Percentiles rank a stretch among this genome's conserved stretches.
Conservation (phyloP, 2,797 vertebrate genomes). For the Urocyon cinereoargenteus region DNA sequence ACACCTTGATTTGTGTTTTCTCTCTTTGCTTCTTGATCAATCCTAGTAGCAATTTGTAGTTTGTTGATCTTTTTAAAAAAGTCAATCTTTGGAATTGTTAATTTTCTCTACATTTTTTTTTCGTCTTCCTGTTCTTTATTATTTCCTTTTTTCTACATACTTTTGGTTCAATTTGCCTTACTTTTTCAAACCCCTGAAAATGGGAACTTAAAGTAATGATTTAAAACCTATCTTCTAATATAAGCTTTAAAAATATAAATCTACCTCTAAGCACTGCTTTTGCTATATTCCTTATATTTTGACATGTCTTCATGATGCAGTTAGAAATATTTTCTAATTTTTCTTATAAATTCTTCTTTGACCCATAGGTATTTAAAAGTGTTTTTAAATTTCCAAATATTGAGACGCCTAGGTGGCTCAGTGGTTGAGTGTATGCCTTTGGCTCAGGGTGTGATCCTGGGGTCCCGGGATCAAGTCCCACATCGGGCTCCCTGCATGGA, state of each 20-base stretch:
- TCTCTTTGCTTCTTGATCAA: background rate
- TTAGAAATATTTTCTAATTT: background rate
- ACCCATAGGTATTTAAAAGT: background rate
- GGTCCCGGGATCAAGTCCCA: too few relatives aligned
- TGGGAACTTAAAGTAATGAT: background rate
- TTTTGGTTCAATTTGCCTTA: background rate
- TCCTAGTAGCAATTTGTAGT: background rate
- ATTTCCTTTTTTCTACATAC: background rate
- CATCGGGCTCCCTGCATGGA: too few relatives aligned
- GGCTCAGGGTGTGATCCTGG: too few relatives aligned
- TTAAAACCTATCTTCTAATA: background rate
- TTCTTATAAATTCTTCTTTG: constrained; percentile 13
- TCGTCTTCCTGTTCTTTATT: background rate
- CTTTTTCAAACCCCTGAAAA: background rate
- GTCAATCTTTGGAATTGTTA: background rate
- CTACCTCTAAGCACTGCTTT: background rate
- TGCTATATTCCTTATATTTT: background rate
- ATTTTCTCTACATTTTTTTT: background rate
- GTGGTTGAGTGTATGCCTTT: too few relatives aligned
- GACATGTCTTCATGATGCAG: background rate
- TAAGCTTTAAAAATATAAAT: constrained; percentile 38
- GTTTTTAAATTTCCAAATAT: background rate
- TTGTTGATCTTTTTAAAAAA: background rate
- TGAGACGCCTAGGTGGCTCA: too few relatives aligned
- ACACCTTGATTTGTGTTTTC: too few relatives aligned